Percentiles rank a stretch among this genome's conserved stretches.
These are phyloP conservation scores for Pseudochirops cupreus DNA, from an alignment of 2,797 vertebrate genomes.

Conservation along the genomic window DNA sequence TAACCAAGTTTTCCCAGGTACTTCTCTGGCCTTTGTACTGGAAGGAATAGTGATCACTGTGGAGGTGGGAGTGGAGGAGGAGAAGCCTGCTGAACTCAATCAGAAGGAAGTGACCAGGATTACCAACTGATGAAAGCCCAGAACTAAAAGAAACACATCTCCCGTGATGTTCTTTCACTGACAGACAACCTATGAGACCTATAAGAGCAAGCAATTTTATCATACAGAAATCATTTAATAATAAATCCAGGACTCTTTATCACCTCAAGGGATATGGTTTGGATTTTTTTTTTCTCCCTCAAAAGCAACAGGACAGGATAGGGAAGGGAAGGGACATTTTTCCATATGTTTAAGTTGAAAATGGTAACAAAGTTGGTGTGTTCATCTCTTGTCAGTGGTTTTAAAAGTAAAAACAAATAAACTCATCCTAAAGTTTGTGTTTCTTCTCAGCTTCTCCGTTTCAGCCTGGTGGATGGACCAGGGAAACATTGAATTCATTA, in stretches of 20 bases:
- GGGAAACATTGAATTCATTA: background rate
- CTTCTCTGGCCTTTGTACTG: background rate
- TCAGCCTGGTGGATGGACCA: background rate
- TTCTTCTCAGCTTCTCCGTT: slow-evolving; percentile 1
- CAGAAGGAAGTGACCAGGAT: background rate
- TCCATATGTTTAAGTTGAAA: background rate
- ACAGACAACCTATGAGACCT: background rate
- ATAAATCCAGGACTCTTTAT: background rate
- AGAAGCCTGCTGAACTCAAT: background rate
- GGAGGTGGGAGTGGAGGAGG: background rate
- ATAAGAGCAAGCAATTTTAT: slow-evolving; percentile 7
- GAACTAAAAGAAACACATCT: background rate
- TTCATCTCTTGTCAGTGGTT: background rate
- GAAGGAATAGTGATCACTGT: background rate
- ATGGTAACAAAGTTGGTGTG: background rate
- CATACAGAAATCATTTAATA: background rate
- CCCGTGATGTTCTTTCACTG: slow-evolving; percentile 22
- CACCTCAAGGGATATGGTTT: background rate
- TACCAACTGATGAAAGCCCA: background rate
- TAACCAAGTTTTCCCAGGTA: background rate
- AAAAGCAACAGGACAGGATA: background rate
- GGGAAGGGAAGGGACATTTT: background rate
- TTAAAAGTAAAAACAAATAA: background rate
- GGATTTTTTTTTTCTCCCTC: background rate
- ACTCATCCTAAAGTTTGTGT: background rate